Evolutionary conservation across 2,113 vertebrate genomes (phyloP).

Genomic region (Tragelaphus buxtoni): DNA sequence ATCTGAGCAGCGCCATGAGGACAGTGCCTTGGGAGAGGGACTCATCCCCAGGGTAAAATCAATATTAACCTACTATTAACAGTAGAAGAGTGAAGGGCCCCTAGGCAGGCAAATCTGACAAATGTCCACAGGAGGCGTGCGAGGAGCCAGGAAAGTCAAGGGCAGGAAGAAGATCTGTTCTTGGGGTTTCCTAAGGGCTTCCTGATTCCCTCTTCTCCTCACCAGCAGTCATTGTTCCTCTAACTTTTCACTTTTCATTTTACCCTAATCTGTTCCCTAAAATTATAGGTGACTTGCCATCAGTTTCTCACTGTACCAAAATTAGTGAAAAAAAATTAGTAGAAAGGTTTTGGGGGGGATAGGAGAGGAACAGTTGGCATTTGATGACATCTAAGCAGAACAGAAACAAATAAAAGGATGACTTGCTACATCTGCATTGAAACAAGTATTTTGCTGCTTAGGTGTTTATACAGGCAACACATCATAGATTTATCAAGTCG

Average conservation of each 20-base stretch:
- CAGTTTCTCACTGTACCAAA: background rate
- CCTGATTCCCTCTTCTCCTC: background rate
- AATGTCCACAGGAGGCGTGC: background rate
- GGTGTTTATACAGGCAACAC: background rate
- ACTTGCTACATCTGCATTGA: background rate
- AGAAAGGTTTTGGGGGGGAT: background rate
- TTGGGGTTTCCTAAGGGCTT: background rate
- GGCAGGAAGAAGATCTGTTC: background rate
- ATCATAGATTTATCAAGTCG: background rate
- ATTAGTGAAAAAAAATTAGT: background rate
- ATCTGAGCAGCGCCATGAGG: background rate
- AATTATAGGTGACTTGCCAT: background rate
- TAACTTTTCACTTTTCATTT: background rate
- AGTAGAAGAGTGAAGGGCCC: background rate
- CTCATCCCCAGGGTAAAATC: background rate
- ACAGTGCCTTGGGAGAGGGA: background rate
- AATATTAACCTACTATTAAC: background rate
- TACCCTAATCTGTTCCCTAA: background rate
- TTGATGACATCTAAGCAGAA: background rate
- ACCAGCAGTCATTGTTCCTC: background rate
- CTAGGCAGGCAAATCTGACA: background rate
- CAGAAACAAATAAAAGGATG: background rate
- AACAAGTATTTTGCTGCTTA: background rate
- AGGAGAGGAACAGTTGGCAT: background rate
- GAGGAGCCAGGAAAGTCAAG: background rate